Evolutionary conservation across 92 coral and sea anemone genomes (phyloP).

Genomic region (Umimayanthus chanpuru): DNA sequence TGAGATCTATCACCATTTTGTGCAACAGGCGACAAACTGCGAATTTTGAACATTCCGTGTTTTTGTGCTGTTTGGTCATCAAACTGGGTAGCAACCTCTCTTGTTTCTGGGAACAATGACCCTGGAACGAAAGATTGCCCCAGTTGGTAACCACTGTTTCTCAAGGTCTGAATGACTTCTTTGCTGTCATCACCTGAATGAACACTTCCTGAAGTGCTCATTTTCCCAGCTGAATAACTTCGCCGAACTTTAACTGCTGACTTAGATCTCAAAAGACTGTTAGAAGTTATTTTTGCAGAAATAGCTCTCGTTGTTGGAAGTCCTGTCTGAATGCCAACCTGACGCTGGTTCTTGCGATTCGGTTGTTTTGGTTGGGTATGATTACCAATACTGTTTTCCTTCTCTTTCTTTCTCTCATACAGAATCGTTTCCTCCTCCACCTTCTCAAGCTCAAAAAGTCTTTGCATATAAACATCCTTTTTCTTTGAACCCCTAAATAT

Average conservation of each 20-base stretch:
- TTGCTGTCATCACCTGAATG: constrained; percentile 67
- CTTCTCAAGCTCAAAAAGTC: constrained; percentile 74
- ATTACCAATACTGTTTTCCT: constrained; percentile 44
- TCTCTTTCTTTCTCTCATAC: constrained; percentile 75
- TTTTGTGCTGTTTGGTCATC: constrained; percentile 25
- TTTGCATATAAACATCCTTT: constrained; percentile 82
- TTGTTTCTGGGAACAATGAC: constrained; percentile 81
- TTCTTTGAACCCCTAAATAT: constrained; percentile 77
- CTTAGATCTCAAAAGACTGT: not conserved
- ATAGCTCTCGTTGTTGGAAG: constrained; percentile 30
- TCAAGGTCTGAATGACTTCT: constrained; percentile 76
- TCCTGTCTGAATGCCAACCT: constrained; percentile 41
- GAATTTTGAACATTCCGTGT: constrained; percentile 10
- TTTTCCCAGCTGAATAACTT: constrained; percentile 66
- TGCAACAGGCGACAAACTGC: not conserved
- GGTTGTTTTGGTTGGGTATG: constrained; percentile 15
- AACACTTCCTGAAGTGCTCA: constrained; percentile 43
- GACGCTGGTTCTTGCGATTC: constrained; percentile 24
- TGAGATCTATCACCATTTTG: not conserved
- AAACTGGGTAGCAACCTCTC: constrained; percentile 47
- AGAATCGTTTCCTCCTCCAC: constrained; percentile 75
- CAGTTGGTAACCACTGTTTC: constrained; percentile 76
- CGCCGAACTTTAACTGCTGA: constrained; percentile 57
- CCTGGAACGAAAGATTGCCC: constrained; percentile 77
- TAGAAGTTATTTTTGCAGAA: constrained; percentile 23